A percentile compares a stretch with the other conserved stretches of the same genome.
These are phyloP conservation scores for Cassiopea andromeda DNA, from an alignment of 30 jellyfish, hydroid and myxozoan genomes.

Conservation along the genomic window DNA sequence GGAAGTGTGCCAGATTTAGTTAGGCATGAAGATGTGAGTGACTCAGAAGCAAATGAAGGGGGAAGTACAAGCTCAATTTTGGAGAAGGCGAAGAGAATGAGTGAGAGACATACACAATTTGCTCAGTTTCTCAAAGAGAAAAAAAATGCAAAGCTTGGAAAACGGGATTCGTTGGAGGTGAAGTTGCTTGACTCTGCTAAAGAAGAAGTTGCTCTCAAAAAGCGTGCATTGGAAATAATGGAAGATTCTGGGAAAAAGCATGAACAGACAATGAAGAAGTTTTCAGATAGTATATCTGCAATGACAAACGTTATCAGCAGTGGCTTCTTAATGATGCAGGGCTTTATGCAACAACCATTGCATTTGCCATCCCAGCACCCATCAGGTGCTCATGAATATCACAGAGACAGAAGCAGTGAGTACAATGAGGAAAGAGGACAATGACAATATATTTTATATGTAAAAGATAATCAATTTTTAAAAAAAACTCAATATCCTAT, in stretches of 20 bases:
- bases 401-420: neutral
- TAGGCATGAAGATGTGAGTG: neutral
- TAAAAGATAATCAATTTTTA: too few relatives aligned
- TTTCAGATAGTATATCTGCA: neutral
- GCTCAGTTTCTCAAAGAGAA: neutral
- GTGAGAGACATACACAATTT: neutral
- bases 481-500: too few relatives aligned
- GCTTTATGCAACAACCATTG: neutral
- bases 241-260: neutral
- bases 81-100: neutral
- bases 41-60: neutral
- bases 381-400: neutral
- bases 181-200: neutral
- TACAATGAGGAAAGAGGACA: neutral
- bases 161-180: neutral
- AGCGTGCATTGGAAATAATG: neutral
- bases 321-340: neutral
- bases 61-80: neutral
- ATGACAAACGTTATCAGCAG: neutral
- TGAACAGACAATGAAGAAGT: neutral
- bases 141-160: neutral
- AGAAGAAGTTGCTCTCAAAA: neutral
- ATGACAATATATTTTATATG: too few relatives aligned
- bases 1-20: neutral
- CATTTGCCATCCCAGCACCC: neutral